phyloP scores from a whole-genome alignment of 2,797 vertebrate genomes.

The Bufotes viridis region DNA sequence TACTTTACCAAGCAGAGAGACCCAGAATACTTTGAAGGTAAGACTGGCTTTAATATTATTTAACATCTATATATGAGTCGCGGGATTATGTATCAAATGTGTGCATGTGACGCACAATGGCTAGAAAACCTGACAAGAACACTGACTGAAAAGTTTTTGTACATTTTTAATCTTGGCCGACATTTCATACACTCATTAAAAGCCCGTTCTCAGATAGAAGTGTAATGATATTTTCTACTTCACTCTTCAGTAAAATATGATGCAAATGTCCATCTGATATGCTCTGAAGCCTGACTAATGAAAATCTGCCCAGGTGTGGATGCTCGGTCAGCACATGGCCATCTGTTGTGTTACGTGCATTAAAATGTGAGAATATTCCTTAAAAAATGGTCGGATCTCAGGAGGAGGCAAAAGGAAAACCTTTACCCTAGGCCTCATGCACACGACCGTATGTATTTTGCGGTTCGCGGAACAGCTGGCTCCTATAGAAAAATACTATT shows the following conservation, averaged over 20 bases:
- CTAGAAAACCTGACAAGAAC: no score
- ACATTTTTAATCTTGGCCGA: conserved; percentile 1
- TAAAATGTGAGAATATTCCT: background rate
- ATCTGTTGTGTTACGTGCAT: conserved; percentile 8
- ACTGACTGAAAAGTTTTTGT: background rate
- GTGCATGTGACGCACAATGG: background rate
- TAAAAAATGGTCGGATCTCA: background rate
- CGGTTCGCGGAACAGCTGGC: no score
- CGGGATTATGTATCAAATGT: background rate
- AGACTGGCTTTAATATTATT: background rate
- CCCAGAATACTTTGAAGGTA: background rate
- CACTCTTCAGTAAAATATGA: background rate
- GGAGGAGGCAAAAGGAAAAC: background rate
- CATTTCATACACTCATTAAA: background rate
- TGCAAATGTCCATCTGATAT: background rate
- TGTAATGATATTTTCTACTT: background rate
- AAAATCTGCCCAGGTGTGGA: background rate
- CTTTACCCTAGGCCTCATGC: background rate
- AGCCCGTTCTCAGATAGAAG: background rate
- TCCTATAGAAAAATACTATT: no score
- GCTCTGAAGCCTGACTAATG: background rate
- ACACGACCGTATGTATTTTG: no score
- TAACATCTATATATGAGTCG: background rate
- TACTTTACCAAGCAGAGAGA: background rate
- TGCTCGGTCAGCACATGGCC: background rate